A percentile compares a stretch with the other conserved stretches of the same genome.
Evolutionary conservation across 2,797 vertebrate genomes (phyloP).

Genomic region (Rhinella marina): DNA sequence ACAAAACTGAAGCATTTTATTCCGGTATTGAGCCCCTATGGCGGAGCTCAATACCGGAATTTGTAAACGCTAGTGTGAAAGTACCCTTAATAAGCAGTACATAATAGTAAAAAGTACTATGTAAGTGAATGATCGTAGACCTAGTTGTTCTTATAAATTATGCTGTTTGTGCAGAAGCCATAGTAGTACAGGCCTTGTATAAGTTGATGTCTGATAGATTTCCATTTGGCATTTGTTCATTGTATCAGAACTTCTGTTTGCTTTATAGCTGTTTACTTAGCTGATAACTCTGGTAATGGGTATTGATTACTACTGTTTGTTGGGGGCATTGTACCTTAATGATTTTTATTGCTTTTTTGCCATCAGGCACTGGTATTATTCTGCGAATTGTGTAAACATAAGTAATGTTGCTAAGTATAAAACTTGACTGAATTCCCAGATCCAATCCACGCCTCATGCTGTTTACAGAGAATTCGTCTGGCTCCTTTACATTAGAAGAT

Average conservation of each 20-base stretch:
- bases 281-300: slow-evolving; percentile 55
- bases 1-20: too few species aligned
- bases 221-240: slow-evolving; percentile 4
- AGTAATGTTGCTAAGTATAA: slow-evolving; percentile 26
- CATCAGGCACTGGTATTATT: slow-evolving; percentile 9
- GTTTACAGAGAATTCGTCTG: not conserved
- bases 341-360: slow-evolving; percentile 40
- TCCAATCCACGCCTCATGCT: not conserved
- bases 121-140: not conserved
- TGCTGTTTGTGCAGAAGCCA: not conserved
- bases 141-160: not conserved
- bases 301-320: slow-evolving; percentile 57
- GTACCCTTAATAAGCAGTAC: too few species aligned
- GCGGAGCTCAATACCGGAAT: too few species aligned
- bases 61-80: too few species aligned
- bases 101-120: not conserved
- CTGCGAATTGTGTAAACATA: slow-evolving; percentile 24
- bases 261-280: slow-evolving; percentile 49
- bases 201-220: not conserved
- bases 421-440: slow-evolving; percentile 24
- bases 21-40: too few species aligned
- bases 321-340: slow-evolving; percentile 28
- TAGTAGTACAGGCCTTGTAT: not conserved
- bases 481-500: not conserved
- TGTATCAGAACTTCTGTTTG: slow-evolving; percentile 23